phyloP scores from a whole-genome alignment of 2,888 invertebrate genomes.

The Candidula unifasciata region DNA sequence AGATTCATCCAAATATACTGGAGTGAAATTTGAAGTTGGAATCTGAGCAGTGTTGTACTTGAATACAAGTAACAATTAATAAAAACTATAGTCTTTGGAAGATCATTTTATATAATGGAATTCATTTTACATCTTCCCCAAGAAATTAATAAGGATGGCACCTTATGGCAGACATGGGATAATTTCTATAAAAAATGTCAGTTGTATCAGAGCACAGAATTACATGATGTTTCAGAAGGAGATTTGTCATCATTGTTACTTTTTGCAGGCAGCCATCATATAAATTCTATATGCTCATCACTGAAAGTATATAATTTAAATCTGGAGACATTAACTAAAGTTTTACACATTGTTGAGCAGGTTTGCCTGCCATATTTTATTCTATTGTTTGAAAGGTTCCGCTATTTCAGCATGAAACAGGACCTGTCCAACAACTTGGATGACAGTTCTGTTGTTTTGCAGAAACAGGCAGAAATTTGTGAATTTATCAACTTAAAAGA shows the following conservation, averaged over 20 bases:
- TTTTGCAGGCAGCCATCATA: slow-evolving; percentile 36
- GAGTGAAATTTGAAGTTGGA: slow-evolving; percentile 25
- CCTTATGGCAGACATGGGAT: slow-evolving; percentile 30
- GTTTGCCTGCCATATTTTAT: slow-evolving; percentile 43
- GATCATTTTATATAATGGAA: slow-evolving; percentile 23
- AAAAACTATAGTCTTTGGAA: neutral
- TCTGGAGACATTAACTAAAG: neutral
- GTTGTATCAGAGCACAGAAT: slow-evolving; percentile 21
- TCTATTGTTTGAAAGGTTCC: slow-evolving; percentile 42
- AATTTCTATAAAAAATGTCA: slow-evolving; percentile 21
- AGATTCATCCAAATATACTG: neutral
- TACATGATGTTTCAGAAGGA: neutral
- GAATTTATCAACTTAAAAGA: slow-evolving; percentile 39
- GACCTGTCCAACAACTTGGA: slow-evolving; percentile 10
- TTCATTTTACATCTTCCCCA: slow-evolving; percentile 25
- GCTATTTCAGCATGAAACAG: slow-evolving; percentile 35
- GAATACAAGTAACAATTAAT: slow-evolving; percentile 4
- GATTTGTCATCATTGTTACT: slow-evolving; percentile 32
- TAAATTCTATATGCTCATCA: slow-evolving; percentile 10
- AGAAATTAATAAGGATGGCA: slow-evolving; percentile 23
- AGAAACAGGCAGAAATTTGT: slow-evolving; percentile 39
- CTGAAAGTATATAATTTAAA: slow-evolving; percentile 31
- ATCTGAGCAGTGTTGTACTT: slow-evolving; percentile 15
- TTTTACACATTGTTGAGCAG: slow-evolving; percentile 43
- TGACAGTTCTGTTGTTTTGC: slow-evolving; percentile 14